Conservation (phyloP, 2,113 vertebrate species). For the Cheilinus undulatus region DNA sequence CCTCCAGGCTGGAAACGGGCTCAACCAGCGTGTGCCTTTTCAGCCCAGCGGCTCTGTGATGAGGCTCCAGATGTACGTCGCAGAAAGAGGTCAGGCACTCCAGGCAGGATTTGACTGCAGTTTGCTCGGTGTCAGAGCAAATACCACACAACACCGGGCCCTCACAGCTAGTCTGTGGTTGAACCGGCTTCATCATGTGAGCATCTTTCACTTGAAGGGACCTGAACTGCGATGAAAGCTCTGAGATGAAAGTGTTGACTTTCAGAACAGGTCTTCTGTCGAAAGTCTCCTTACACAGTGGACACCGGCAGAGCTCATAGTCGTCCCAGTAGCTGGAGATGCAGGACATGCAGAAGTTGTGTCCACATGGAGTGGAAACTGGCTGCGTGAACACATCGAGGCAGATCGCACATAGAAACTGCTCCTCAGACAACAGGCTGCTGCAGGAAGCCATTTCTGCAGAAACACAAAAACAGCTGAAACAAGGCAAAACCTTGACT, state of each 20-base stretch:
- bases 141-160: slow-evolving; percentile 58
- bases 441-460: slow-evolving; percentile 66
- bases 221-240: slow-evolving; percentile 40
- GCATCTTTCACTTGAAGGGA: not conserved
- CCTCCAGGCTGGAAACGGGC: slow-evolving; percentile 39
- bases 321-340: slow-evolving; percentile 55
- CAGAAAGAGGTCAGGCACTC: slow-evolving; percentile 73
- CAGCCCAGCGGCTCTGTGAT: slow-evolving; percentile 56
- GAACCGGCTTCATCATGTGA: not conserved
- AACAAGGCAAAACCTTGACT: not conserved
- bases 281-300: slow-evolving; percentile 56
- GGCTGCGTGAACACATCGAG: slow-evolving; percentile 60
- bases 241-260: slow-evolving; percentile 72
- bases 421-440: slow-evolving; percentile 55
- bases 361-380: slow-evolving; percentile 73
- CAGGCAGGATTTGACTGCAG: slow-evolving; percentile 69
- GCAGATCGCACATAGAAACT: slow-evolving; percentile 72
- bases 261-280: slow-evolving; percentile 53
- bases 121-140: slow-evolving; percentile 29
- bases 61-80: slow-evolving; percentile 63
- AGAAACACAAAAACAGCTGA: not conserved
- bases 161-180: not conserved
- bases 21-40: slow-evolving; percentile 64
- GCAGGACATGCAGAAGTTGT: slow-evolving; percentile 76
- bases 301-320: slow-evolving; percentile 13